Evolutionary conservation across 2,113 vertebrate genomes (phyloP).

Genomic region (Phainopepla nitens): DNA sequence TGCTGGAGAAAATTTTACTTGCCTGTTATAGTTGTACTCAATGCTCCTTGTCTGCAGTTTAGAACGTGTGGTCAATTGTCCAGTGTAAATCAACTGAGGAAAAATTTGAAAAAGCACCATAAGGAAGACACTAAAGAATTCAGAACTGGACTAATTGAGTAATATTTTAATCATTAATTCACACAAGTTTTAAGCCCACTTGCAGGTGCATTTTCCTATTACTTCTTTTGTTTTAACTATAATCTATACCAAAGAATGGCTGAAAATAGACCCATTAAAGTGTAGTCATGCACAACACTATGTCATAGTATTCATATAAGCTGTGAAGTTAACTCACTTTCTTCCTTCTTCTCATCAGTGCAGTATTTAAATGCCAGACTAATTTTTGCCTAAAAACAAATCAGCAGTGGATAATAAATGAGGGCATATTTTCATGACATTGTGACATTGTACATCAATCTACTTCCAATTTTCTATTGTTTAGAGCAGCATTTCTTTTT

Average conservation of each 20-base stretch:
- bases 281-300: background rate
- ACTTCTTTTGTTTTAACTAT: background rate
- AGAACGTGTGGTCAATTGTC: background rate
- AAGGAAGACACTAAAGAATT: background rate
- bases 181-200: background rate
- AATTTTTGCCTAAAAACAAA: background rate
- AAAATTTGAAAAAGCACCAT: background rate
- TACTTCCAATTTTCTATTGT: background rate
- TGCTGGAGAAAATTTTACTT: background rate
- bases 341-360: background rate
- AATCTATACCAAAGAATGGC: background rate
- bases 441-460: background rate
- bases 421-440: background rate
- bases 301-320: background rate
- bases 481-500: background rate
- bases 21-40: background rate
- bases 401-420: background rate
- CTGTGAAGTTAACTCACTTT: background rate
- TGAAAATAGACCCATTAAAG: background rate
- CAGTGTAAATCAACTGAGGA: background rate
- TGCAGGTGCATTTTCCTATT: background rate
- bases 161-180: background rate
- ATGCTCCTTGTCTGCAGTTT: background rate
- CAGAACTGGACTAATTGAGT: background rate
- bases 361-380: background rate